These are phyloP conservation scores for Siniperca obscura DNA, from an alignment of 2,797 vertebrate genomes.

Conservation along the genomic window DNA sequence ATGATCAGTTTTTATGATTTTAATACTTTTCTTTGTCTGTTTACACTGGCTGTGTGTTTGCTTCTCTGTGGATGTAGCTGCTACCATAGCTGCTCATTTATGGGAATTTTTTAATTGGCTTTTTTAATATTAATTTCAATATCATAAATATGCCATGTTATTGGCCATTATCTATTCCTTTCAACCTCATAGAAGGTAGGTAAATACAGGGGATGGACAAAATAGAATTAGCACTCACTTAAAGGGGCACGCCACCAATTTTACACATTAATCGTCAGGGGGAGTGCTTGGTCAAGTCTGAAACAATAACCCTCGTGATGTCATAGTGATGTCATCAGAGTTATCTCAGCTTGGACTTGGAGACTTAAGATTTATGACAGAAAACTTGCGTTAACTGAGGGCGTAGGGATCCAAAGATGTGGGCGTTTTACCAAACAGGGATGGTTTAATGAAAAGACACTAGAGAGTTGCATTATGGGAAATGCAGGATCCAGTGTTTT, in stretches of 20 bases:
- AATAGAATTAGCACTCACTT: background rate
- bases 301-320: slow-evolving; percentile 19
- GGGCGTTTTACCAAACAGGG: background rate
- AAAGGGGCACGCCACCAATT: background rate
- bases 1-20: slow-evolving; percentile 40
- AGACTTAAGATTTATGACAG: background rate
- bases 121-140: background rate
- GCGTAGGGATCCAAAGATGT: background rate
- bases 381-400: background rate
- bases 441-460: background rate
- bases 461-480: background rate
- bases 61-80: background rate
- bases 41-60: background rate
- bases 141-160: background rate
- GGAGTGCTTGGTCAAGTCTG: background rate
- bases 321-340: slow-evolving; percentile 3
- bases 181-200: background rate
- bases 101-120: background rate
- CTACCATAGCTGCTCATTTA: background rate
- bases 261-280: background rate
- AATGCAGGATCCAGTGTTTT: background rate
- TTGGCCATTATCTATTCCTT: background rate
- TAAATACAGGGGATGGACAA: background rate
- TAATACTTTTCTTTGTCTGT: slow-evolving; percentile 28
- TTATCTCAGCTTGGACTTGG: background rate